Base-by-base conservation (phyloP, 92 coral and sea anemone species). In the Zoanthus gigantus region DNA sequence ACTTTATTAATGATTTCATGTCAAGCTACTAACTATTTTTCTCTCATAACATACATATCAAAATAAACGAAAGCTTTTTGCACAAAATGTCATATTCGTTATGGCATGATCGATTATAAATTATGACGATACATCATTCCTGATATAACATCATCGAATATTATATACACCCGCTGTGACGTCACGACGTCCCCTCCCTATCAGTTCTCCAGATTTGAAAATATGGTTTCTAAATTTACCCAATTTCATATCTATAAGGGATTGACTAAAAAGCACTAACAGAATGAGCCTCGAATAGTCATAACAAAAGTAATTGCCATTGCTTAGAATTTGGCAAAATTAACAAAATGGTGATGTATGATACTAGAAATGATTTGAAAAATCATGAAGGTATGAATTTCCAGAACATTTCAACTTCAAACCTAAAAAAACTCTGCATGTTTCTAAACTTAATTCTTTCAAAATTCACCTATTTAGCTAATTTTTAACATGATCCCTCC, bases 221-320 rank as follows among this genome's bases (percentile, higher is more conserved):
- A 61, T n/a, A 61, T 61, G 69, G 32, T 61, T 61, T 61, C 69
- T 16, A 61, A 61, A 61, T 17, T 61, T 61, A 61, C 69, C 69
- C 69, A 61, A n/a, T 61, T 61, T 61, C 69, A 61, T 61, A 61
- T 61, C 32, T 61, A 61, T 61, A 61, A 61, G 69, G 69, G 69
- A 6, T n/a, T 61, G 69, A 61, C 69, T 61, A 61, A 61, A 61
- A 61, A 61, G 17, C 69, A 61, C 69, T n/a, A n/a, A n/a, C n/a
- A 61, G 29, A 61, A 61, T 61, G 69, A 61, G 69, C 69, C n/a
- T 61, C 0, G 69, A 61, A 61, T 17, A 61, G 69, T 61, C 69
- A 61, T n/a, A 61, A 61, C 69, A 61, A 61, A 61, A 61, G 69
- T 61, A 61, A 61, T 61, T 61, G 69, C 69, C 69, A 61, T 61